Conservation (phyloP, 35 echinoderm and acorn worm species). For the Diadema setosum region DNA sequence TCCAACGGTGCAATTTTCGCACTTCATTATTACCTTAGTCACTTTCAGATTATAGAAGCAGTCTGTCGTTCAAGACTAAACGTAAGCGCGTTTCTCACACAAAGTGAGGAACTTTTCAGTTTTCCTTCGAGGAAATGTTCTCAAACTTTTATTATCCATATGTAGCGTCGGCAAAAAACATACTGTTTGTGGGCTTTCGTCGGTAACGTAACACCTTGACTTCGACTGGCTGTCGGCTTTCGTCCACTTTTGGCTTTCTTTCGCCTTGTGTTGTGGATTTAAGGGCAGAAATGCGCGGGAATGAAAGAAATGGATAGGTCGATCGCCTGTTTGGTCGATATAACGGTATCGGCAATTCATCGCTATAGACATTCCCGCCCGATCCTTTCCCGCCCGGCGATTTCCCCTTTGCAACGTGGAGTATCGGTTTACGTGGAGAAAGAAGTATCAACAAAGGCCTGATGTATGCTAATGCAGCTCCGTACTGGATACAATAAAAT, state of each 20-base stretch:
- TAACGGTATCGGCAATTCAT: not conserved
- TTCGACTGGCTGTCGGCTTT: not conserved
- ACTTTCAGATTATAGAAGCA: no score
- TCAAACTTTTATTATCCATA: not conserved
- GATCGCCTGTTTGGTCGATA: not conserved
- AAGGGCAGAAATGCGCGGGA: not conserved
- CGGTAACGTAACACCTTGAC: not conserved
- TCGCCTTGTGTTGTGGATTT: not conserved
- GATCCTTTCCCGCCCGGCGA: no score
- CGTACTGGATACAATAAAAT: no score
- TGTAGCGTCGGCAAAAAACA: not conserved
- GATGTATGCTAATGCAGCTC: no score
- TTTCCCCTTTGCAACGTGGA: no score
- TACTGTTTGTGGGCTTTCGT: not conserved
- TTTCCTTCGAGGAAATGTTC: not conserved
- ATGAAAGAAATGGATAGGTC: not conserved
- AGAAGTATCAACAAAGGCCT: no score
- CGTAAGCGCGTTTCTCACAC: not conserved
- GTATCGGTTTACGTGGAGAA: no score
- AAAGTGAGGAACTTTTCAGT: constrained; percentile 1
- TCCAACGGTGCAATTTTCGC: no score
- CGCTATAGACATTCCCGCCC: not conserved
- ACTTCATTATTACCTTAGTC: no score
- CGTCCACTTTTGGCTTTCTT: not conserved
- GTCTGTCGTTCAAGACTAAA: no score